Evolutionary conservation across 2,797 vertebrate genomes (phyloP).

Genomic region (Melanotaenia trifasciata): DNA sequence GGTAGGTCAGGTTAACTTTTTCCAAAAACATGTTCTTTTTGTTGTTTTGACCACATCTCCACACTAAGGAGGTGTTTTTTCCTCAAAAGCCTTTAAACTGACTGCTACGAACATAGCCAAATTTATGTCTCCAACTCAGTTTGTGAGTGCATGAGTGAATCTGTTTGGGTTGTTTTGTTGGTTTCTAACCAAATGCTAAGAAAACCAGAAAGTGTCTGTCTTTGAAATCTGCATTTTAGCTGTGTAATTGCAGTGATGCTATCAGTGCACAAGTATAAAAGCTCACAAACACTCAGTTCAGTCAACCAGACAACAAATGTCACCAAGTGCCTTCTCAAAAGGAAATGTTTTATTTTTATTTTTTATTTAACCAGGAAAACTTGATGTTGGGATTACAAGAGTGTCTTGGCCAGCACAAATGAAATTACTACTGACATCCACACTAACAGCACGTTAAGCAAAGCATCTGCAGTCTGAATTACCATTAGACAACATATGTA

Average conservation of each 20-base stretch:
- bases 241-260: not conserved
- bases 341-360: not conserved
- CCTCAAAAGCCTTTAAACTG: not conserved
- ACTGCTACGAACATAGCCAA: no score
- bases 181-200: no score
- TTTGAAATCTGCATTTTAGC: not conserved
- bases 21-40: not conserved
- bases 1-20: conserved; percentile 7
- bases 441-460: not conserved
- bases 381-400: no score
- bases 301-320: not conserved
- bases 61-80: not conserved
- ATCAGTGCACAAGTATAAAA: not conserved
- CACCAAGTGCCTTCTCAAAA: not conserved
- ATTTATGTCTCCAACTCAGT: no score
- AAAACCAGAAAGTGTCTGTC: no score
- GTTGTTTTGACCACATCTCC: not conserved
- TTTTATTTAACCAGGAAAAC: no score
- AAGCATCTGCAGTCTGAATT: not conserved
- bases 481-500: no score
- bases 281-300: not conserved
- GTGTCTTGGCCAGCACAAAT: not conserved
- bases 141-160: no score
- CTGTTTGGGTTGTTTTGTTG: no score
- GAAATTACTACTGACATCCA: not conserved